Evolutionary conservation across 2,888 invertebrate genomes (phyloP), one percentile per base, ranked within the genome.

Genomic region (Parnassius apollo): DNA sequence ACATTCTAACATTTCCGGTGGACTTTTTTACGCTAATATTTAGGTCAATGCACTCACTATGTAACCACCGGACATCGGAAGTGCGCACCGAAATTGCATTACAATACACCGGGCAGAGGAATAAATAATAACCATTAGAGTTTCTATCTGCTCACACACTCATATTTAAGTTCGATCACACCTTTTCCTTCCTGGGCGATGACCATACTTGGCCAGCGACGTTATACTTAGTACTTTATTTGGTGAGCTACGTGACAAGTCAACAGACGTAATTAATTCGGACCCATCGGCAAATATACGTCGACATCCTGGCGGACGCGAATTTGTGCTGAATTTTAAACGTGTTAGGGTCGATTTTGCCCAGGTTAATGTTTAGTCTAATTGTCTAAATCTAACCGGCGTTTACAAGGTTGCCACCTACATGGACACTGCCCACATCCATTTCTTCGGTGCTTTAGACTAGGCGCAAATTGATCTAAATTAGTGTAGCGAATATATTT

Each of bases 321-420:
- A 87, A 78, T 76, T 70, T 78, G 67, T 71, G 77, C 82, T 82
- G 81, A 86, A 87, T 80, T 66, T 63, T 71, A 72, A 76, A 65
- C 66, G 73, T 58, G 66, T 70, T 85, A 88, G 74, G 77, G 85
- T 79, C 72, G 67, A 81, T 73, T 80, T 82, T 86, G 11, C 74
- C 56, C 48, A 70, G 68, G 68, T 71, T 68, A 10, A 68, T 69
- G 70, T 63, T 61, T 60, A 65, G 61, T 70, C 71, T 81, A 82
- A 80, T 83, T 79, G 79, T 78, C 80, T 81, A 80, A 79, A 72
- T 71, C 78, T 81, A 86, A 88, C 86, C 81, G 88, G 75, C 86
- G 81, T 81, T 82, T 71, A 77, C 83, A 77, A 86, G 90, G 88
- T 84, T 87, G 84, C 90, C 90, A 80, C 91, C 91, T 91, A 91